A percentile compares a stretch with the other conserved stretches of the same genome.
Conservation (phyloP, 2,797 vertebrate species). For the Leptatherina wallacei region DNA sequence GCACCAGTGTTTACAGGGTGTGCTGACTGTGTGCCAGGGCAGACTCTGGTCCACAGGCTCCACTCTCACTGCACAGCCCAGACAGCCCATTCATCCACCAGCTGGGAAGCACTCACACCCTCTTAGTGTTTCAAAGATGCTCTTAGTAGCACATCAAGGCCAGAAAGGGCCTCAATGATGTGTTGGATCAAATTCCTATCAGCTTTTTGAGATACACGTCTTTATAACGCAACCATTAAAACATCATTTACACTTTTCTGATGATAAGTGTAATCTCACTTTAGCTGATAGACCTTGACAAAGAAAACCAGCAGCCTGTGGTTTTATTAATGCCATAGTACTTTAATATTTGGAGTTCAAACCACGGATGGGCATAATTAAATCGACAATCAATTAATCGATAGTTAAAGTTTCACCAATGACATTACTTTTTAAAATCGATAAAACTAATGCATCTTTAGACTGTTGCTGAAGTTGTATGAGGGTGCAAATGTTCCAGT, state of each 20-base stretch:
- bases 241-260: conserved; percentile 5
- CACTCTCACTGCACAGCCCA: conserved; percentile 62
- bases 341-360: conserved; percentile 28
- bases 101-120: conserved; percentile 69
- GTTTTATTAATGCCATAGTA: conserved; percentile 22
- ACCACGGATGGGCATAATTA: no score
- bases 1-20: conserved; percentile 72
- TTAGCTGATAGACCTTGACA: conserved; percentile 22
- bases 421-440: no score
- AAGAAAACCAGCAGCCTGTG: conserved; percentile 18
- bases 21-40: conserved; percentile 72
- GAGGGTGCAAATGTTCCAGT: no score
- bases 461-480: no score
- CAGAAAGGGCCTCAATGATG: conserved; percentile 24
- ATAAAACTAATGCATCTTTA: no score
- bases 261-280: not conserved
- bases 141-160: conserved; percentile 52
- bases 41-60: conserved; percentile 51
- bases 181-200: conserved; percentile 51
- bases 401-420: no score
- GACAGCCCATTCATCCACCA: conserved; percentile 73
- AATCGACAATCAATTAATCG: no score
- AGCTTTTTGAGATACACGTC: not conserved
- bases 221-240: conserved; percentile 13
- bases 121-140: conserved; percentile 71